phyloP scores from a whole-genome alignment of 2,888 invertebrate species.

The Neoscelio sp. region DNA sequence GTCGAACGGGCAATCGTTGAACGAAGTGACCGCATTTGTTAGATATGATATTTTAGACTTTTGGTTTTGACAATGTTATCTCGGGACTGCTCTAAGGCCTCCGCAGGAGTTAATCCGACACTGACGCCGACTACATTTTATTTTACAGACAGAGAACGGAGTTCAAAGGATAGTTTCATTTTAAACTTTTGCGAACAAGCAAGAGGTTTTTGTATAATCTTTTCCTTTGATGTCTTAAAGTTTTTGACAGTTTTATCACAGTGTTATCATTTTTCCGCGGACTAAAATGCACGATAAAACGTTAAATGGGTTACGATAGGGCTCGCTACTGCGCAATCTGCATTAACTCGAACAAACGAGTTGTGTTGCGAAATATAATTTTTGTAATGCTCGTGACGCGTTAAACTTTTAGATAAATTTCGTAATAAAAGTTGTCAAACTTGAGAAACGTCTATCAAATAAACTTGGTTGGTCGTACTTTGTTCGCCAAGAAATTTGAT shows the following conservation, averaged over 20 bases:
- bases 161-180: neutral
- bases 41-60: no score
- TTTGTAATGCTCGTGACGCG: no score
- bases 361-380: constrained; percentile 18
- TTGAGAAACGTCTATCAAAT: neutral
- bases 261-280: constrained; percentile 10
- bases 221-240: neutral
- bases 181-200: neutral
- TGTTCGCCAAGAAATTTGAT: constrained; percentile 11
- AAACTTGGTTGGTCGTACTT: constrained; percentile 16
- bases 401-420: no score
- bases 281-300: constrained; percentile 11
- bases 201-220: neutral
- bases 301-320: constrained; percentile 42
- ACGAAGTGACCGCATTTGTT: no score
- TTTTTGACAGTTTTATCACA: constrained; percentile 30
- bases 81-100: no score
- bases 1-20: no score
- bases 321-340: constrained; percentile 16
- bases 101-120: no score
- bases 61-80: no score
- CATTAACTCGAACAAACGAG: constrained; percentile 30
- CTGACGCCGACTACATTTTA: neutral
- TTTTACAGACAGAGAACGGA: no score
- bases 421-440: constrained; percentile 7